A percentile compares a stretch with the other conserved stretches of the same genome.
Conservation (phyloP, 1,140 invertebrate genomes). For the Chironomus tepperi region DNA sequence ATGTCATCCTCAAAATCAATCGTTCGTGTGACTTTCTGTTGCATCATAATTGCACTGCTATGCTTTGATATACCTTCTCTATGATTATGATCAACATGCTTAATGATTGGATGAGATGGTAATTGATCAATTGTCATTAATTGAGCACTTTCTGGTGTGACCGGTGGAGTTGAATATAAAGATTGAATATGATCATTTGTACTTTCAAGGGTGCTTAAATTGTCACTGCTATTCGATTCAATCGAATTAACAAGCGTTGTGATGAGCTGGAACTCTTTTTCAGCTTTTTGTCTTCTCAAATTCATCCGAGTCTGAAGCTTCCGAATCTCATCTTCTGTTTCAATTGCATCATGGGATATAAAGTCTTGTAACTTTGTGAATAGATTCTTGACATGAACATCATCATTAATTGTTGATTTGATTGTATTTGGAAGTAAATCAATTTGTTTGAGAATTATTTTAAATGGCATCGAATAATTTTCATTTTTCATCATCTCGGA, state of each 20-base stretch:
- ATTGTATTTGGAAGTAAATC: neutral
- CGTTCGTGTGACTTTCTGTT: neutral
- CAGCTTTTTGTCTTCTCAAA: neutral
- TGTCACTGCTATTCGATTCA: slow-evolving; percentile 4
- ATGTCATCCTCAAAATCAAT: slow-evolving; percentile 16
- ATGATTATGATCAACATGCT: neutral
- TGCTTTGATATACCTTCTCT: neutral
- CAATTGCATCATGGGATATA: neutral
- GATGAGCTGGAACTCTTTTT: neutral
- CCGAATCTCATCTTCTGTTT: neutral
- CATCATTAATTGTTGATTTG: neutral
- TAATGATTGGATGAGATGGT: neutral
- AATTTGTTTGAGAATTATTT: neutral
- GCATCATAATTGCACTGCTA: neutral
- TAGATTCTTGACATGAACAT: neutral
- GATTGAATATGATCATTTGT: slow-evolving; percentile 18
- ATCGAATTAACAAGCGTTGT: neutral
- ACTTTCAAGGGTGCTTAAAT: neutral
- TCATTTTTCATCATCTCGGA: neutral
- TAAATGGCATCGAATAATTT: neutral
- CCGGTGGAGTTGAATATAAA: neutral
- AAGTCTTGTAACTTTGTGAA: neutral
- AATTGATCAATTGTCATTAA: neutral
- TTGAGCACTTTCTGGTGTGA: slow-evolving; percentile 1
- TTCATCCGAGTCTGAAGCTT: neutral